Evolutionary conservation across 2,797 vertebrate genomes (phyloP).

Genomic region (Ateles fusciceps): DNA sequence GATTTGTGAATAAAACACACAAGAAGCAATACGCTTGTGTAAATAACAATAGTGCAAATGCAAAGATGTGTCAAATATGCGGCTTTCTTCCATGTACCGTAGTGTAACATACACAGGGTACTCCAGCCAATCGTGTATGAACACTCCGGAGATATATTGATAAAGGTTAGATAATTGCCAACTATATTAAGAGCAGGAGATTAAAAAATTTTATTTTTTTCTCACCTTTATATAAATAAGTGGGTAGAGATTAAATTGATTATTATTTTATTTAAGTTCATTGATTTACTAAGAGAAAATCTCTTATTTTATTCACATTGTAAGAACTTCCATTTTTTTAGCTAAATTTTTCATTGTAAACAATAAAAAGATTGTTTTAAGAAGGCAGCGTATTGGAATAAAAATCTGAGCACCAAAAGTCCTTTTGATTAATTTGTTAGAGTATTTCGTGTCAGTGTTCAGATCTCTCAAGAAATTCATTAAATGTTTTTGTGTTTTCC

Average conservation of each 20-base stretch:
- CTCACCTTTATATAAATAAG: neutral
- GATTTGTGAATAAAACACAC: neutral
- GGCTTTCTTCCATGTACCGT: rapidly evolving
- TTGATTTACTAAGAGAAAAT: neutral
- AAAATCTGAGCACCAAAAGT: rapidly evolving
- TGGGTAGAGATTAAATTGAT: neutral
- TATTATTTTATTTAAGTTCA: neutral
- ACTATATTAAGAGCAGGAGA: neutral
- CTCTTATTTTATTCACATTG: neutral
- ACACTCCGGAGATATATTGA: rapidly evolving
- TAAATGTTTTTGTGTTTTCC: neutral
- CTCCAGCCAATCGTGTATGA: rapidly evolving
- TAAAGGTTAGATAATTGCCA: neutral
- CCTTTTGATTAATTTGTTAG: neutral
- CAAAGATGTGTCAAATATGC: neutral
- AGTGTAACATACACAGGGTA: rapidly evolving
- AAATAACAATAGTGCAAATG: neutral
- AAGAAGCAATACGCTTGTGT: rapidly evolving
- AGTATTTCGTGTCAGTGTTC: neutral
- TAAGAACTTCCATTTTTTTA: neutral
- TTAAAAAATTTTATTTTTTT: neutral
- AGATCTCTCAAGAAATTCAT: neutral
- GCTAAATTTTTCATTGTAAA: neutral
- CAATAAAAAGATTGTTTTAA: neutral
- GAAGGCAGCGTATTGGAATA: neutral